Evolutionary conservation across 2,888 invertebrate genomes (phyloP), one percentile per base, ranked within the genome.

Genomic region (Zhuqinia jingwanae): DNA sequence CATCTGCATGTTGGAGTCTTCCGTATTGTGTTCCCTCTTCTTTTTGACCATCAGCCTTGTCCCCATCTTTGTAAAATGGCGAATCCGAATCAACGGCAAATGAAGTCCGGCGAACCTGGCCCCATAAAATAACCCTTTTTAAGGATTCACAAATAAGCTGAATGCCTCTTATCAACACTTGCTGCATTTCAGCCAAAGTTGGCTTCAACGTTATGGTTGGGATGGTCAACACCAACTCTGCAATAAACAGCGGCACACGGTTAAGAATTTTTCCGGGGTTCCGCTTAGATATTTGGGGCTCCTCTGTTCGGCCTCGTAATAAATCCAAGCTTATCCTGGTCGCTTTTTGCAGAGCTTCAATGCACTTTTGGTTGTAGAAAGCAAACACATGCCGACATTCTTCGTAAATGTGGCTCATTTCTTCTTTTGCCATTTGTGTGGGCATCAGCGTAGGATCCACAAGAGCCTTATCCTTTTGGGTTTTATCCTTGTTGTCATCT

Each of bases 311-410:
- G 90, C 94, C 94, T 88, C 95, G 95, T 45, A 97, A 92, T 86
- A 94, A 92, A 91, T 97, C 96, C 86, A 97, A 93, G 15, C 96
- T 96, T 63, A 93, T 93, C 91, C 95, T 95, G 0, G 96, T 96
- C 80, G 95, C 94, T 91, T 95, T 96, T 13, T 96, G 95, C 22
- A 97, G 93, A 2, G 96, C 93, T 87, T 96, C 95, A 45, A 96
- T 93, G 88, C 96, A 94, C 92, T 95, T 96, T 77, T 95, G 95
- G 90, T 96, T 96, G 91, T 96, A 97, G 92, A 95, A 95, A 0
- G 95, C 95, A 92, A 96, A 97, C 73, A 97, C 93, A 92, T 97
- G 96, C 92, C 96, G 95, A 91, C 96, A 96, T 91, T 96, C 96
- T 76, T 94, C 95, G 65, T 95, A 94, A 2, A 95, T 93, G 53